phyloP scores from a whole-genome alignment of 2,888 invertebrate species.

The Ditylenchus weischeri region DNA sequence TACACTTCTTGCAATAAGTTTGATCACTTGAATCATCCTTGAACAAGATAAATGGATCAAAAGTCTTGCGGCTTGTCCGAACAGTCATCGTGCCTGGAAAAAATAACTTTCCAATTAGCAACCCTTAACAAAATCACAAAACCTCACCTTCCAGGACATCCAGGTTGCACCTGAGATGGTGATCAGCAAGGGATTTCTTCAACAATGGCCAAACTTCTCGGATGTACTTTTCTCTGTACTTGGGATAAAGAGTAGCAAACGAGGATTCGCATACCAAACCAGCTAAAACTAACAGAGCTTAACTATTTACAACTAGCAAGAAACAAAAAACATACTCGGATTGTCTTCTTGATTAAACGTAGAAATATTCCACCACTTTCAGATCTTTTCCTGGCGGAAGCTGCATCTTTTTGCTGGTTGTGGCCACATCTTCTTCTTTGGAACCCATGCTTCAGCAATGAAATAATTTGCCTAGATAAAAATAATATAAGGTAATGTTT shows the following conservation, averaged over 20 bases:
- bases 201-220: conserved; percentile 92
- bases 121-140: background rate
- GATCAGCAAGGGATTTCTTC: conserved; percentile 76
- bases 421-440: conserved; percentile 7
- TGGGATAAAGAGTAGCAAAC: conserved; percentile 93
- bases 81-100: conserved; percentile 76
- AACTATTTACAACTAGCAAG: no score
- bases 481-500: background rate
- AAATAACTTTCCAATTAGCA: background rate
- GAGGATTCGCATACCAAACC: conserved; percentile 86
- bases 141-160: conserved; percentile 47
- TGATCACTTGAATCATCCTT: conserved; percentile 96
- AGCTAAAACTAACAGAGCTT: conserved; percentile 64
- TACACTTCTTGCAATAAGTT: conserved; percentile 87
- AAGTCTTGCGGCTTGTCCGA: conserved; percentile 85
- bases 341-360: background rate
- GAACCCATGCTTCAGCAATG: conserved; percentile 1
- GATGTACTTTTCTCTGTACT: conserved; percentile 91
- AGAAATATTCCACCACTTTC: conserved; percentile 61
- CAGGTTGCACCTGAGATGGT: conserved; percentile 50
- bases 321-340: no score
- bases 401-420: conserved; percentile 6
- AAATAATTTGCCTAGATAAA: background rate
- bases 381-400: conserved; percentile 50
- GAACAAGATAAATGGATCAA: conserved; percentile 94